Base-by-base conservation (phyloP, 2,888 invertebrate genomes). In the Rhagium mordax region DNA sequence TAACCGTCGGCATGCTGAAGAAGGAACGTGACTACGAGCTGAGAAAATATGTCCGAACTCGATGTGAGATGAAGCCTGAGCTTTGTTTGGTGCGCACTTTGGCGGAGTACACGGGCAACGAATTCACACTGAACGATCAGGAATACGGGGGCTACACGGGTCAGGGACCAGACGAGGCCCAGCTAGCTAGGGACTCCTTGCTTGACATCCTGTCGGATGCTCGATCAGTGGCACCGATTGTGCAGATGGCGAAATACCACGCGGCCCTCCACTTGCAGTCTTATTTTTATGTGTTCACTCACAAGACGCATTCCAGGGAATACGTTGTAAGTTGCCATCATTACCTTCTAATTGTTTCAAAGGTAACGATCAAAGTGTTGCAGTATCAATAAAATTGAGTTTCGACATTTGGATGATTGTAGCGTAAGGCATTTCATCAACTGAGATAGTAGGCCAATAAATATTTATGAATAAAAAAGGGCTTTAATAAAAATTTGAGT, bases 191-290 rank as follows among this genome's bases (percentile, higher is more conserved):
- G 29, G 95, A 97, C 86, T 91, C 93, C 65, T 92, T 98, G 4
- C 90, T 98, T 77, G 95, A 96, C 85, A 92, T 97, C 72, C 90
- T 98, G 74, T 96, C 97, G 67, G 98, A 98, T 88, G 96, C 96
- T 6, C 91, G 95, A 71, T 94, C 95, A 18, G 92, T 95, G 20
- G 95, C 96, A 0, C 98, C 97, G 0, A 88, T 95, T 78, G 89
- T 96, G 75, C 91, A 92, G 87, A 93, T 93, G 74, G 95, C 93
- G 16, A 91, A 93, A 86, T 93, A 94, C 85, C 95, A 96, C 83
- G 92, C 94, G 3, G 91, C 91, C 79, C 91, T 93, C 24, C 94
- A 95, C 88, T 90, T 92, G 0, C 93, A 93, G 84, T 94, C 94
- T 68, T 96, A 94, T 87, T 95, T 97, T 90, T 97, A 96, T 85